Evolutionary conservation across 2,888 invertebrate genomes (phyloP), one percentile per base, ranked within the genome.

Genomic region (Baronia brevicornis): DNA sequence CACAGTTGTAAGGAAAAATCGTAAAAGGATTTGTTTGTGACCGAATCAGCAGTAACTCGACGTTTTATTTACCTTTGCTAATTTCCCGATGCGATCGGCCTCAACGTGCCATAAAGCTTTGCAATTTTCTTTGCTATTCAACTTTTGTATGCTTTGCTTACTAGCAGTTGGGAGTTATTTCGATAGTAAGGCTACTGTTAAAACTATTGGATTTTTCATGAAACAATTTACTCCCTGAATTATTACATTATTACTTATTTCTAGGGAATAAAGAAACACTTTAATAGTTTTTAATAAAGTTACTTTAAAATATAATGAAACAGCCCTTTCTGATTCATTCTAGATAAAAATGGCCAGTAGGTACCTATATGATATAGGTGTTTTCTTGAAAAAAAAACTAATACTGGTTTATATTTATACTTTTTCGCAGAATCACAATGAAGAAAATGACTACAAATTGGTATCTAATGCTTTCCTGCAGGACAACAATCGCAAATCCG

Each of bases 381-480:
- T n/a, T n/a, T n/a, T n/a, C n/a, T n/a, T n/a, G n/a, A n/a, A n/a
- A n/a, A n/a, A n/a, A 9, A 3, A 3, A n/a, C 22, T 8, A 4
- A 10, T 22, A 5, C 6, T 9, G 3, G 22, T 8, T 3, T 5
- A 23, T 23, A 7, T 23, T 23, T 5, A 6, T 20, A 21, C 4
- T 19, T 18, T 36, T 29, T 61, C 67, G 15, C 57, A 80, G 80
- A 61, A 72, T 48, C 60, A 58, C 24, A 48, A 61, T 25, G 79
- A 78, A 15, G 79, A 80, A 38, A 62, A 50, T 41, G 82, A 78
- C 48, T 82, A 71, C 51, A 72, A 75, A 65, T 65, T 62, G 11
- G 59, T 84, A 26, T 79, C 82, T 30, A 79, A 78, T 56, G 80
- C 80, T 39, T 84, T 82, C 49, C 60, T 84, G 23, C 74, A 70